Evolutionary conservation across 2,113 vertebrate species (phyloP), one percentile per base, ranked within the genome.

Genomic region (Oceanites oceanicus): DNA sequence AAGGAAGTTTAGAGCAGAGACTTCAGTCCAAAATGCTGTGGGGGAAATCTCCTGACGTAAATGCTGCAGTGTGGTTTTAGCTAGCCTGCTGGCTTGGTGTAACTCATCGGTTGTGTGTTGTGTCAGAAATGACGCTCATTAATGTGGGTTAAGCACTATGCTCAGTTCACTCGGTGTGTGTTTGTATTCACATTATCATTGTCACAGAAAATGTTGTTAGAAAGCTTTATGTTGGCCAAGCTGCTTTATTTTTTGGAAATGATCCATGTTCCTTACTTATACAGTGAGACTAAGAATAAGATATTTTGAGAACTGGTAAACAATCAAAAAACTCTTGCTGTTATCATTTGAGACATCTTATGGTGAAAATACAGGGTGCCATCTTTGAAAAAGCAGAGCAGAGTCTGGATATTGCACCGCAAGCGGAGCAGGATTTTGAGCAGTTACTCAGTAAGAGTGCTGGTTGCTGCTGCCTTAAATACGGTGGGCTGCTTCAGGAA

Each of bases 221-320:
- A 44, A 50, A 49, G 14, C 47, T 59, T 50, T 34, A 7, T 27
- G 18, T 47, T 85, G 61, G 29, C 30, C 19, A 23, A 18, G 56
- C 32, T 71, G 44, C 76, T 58, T 70, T 12, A 7, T 11, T 53
- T 61, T 47, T 19, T 58, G 13, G 7, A 36, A 36, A 38, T 71
- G 7, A 29, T 15, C 26, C 0, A 0, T 14, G n/a, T 63, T 84
- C 30, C 56, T 90, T 52, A 9, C 29, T 44, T 59, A 29, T 2
- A 40, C 11, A 44, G 13, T 16, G 21, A 76, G 55, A 25, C 21
- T 14, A 47, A 65, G 55, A 58, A 26, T 19, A 65, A 67, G 29
- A 30, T 29, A 19, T 56, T 74, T 53, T 68, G 49, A 76, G 40
- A 82, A 55, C n/a, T 55, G 14, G 26, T 81, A 42, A 70, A n/a